Evolutionary conservation across 2,113 vertebrate genomes (phyloP), one percentile per base, ranked within the genome.

Genomic region (Sylvietta virens): DNA sequence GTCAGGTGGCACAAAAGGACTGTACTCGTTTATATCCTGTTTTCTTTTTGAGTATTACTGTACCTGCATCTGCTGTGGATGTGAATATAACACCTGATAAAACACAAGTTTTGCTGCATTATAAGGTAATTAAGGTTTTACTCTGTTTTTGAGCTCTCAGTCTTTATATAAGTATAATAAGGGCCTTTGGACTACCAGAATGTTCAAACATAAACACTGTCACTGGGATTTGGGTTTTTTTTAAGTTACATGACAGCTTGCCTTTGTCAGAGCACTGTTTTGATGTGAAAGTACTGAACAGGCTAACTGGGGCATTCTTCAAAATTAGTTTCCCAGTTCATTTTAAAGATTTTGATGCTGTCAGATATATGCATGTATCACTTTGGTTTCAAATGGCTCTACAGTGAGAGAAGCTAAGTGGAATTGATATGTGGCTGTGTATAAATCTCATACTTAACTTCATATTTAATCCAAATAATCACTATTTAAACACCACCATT

Each of bases 21-120:
- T 88, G 97, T 13, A 91, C 97, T 83, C 98, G 97, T 66, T 98
- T 98, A 6, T 99, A 98, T 86, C 99, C 99, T 56, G 93, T 98
- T 81, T 97, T 98, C 67, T 98, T 99, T 97, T 94, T 99, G 84
- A 99, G 98, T 95, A 97, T 99, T 88, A 97, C 95, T n/a, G 98
- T 99, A 73, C 98, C 99, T 44, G 94, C 98, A 33, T 98, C 98
- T 64, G 94, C 98, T 24, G 95, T 99, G 81, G 99, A 99, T 79
- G 98, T 99, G 57, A 99, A 99, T 93, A 57, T 99, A 97, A 99
- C 98, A 16, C 99, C 99, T 40, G 99, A 99, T 98, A 99, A 99
- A 98, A 99, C 98, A 48, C 98, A 99, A 97, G 98, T 99, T 78
- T 98, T 99, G 82, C 97, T 99, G 62, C 98, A 99, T 35, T 97